Conservation (phyloP, 2,797 vertebrate species). For the Spea hammondii region DNA sequence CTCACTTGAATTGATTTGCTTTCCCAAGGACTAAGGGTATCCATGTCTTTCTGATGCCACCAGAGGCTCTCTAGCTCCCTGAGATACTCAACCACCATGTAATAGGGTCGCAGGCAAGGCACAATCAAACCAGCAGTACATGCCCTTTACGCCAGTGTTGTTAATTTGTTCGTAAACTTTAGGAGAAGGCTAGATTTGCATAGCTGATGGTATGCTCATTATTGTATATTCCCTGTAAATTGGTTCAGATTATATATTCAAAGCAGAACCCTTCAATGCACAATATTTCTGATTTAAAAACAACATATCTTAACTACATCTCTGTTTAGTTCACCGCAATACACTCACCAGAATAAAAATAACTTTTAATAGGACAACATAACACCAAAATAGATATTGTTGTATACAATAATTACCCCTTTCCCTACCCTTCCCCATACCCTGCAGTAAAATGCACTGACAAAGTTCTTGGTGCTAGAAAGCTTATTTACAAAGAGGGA, state of each 20-base stretch:
- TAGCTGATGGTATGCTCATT: neutral
- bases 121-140: no score
- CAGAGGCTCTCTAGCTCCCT: no score
- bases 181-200: neutral
- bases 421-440: neutral
- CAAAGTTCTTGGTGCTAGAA: conserved; percentile 41
- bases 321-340: conserved; percentile 11
- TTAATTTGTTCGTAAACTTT: no score
- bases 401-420: conserved; percentile 44
- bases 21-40: no score
- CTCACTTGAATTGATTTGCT: no score
- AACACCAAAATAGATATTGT: conserved; percentile 28
- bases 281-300: neutral
- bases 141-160: no score
- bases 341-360: conserved; percentile 48
- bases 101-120: no score
- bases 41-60: no score
- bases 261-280: neutral
- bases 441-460: conserved; percentile 42
- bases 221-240: conserved; percentile 19
- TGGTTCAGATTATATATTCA: neutral
- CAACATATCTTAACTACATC: neutral
- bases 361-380: conserved; percentile 50
- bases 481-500: conserved; percentile 48
- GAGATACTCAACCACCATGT: no score